These are phyloP conservation scores for Coracias cyanogaster DNA, from an alignment of 2,797 vertebrate genomes.

Conservation along the genomic window DNA sequence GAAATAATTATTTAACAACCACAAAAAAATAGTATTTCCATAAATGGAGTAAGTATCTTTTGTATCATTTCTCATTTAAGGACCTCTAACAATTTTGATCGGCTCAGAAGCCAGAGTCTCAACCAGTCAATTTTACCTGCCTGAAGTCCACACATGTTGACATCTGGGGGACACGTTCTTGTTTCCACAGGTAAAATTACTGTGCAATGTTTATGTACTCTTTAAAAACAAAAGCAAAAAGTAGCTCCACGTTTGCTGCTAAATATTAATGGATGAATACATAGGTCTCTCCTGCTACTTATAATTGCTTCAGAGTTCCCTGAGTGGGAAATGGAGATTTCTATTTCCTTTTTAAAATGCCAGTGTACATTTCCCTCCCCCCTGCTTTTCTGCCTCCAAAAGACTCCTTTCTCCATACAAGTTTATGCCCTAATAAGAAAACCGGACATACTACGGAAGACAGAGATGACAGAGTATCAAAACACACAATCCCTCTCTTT, in stretches of 20 bases:
- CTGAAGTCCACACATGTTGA: neutral
- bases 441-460: slow-evolving; percentile 52
- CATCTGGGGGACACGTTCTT: neutral
- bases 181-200: neutral
- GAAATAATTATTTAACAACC: neutral
- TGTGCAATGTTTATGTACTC: neutral
- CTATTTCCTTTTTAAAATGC: slow-evolving; percentile 41
- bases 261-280: neutral
- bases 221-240: neutral
- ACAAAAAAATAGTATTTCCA: neutral
- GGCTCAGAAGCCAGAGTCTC: neutral
- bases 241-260: neutral
- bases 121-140: neutral
- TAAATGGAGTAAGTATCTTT: neutral
- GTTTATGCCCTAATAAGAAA: slow-evolving; percentile 60
- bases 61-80: neutral
- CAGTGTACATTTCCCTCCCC: slow-evolving; percentile 21
- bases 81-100: neutral
- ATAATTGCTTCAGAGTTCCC: neutral
- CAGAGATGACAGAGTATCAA: slow-evolving; percentile 67
- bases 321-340: neutral
- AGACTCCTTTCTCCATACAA: slow-evolving; percentile 27
- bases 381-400: slow-evolving; percentile 6
- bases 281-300: neutral
- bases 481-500: slow-evolving; percentile 49